phyloP scores from a whole-genome alignment of 2,113 vertebrate species.

The Cisticola juncidis region DNA sequence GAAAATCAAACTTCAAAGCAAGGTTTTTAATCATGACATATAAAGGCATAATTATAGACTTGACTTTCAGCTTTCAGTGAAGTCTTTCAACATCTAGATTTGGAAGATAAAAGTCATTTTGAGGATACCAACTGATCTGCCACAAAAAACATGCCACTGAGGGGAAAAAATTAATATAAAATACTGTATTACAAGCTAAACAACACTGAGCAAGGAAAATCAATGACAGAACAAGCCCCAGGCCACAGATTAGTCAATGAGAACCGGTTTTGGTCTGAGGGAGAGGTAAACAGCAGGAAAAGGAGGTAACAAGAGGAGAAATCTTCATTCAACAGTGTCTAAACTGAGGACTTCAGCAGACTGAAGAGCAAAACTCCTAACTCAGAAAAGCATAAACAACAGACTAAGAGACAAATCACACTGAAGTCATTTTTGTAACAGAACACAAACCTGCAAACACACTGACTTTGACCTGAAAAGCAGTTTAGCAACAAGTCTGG shows the following conservation, averaged over 20 bases:
- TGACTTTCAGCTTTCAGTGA: neutral
- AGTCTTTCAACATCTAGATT: neutral
- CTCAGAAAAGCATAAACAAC: neutral
- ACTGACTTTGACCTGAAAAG: neutral
- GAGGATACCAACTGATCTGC: neutral
- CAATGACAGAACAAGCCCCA: neutral
- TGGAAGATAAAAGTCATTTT: neutral
- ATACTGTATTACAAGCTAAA: neutral
- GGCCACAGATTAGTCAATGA: neutral
- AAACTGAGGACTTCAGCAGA: neutral
- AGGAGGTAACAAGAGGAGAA: neutral
- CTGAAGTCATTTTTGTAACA: neutral
- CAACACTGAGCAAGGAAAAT: neutral
- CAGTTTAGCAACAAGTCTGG: neutral
- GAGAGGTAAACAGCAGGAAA: neutral
- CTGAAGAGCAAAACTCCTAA: neutral
- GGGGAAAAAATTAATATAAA: neutral
- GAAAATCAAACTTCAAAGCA: neutral
- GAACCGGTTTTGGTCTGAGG: neutral
- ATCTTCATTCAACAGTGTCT: fast-evolving
- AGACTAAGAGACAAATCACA: neutral
- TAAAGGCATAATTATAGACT: neutral
- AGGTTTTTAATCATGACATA: neutral
- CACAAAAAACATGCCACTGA: neutral
- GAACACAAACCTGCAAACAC: neutral